Base-by-base conservation (phyloP, 2,888 invertebrate genomes). In the Agrypnus murinus region DNA sequence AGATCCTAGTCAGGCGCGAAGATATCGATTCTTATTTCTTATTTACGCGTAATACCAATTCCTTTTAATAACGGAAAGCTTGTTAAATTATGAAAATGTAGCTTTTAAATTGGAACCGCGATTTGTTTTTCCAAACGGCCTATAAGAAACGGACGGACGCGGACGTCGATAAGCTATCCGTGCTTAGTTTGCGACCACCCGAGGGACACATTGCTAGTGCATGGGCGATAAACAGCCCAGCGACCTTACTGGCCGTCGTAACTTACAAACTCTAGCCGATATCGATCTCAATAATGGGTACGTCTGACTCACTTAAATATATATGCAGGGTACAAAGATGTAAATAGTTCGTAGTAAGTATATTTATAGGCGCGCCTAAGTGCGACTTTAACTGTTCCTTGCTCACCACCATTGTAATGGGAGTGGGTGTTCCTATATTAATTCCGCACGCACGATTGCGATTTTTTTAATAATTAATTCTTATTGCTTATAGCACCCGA, bases 271-370 rank as follows among this genome's bases (percentile, higher is more conserved):
- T 65, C 74, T 65, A 65, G 69, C 73, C 69, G 72, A 77, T 78
- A 78, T 78, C 76, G 78, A 78, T 78, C 78, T 76, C 75, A 57
- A 71, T 78, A 77, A 78, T 78, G 77, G 77, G 77, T 75, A 76
- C 70, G 78, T 77, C 77, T 74, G 74, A 75, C 73, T 76, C 70
- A 69, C 69, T 62, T 71, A 65, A 63, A 72, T 59, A 64, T 72
- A 66, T 66, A 70, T 72, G 69, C 62, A 46, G 50, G 62, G 40
- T 55, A 43, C 69, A 65, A 58, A 57, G 69, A 72, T 71, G 63
- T 67, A 71, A 71, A 71, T 71, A 67, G 58, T 60, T 55, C 45
- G 50, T 58, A n/a, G n/a, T n/a, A 62, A 34, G 57, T 38, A 45
- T 57, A 53, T 67, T 64, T 71, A 67, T 62, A 65, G 64, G 69